Evolutionary conservation across 2,888 invertebrate genomes (phyloP).

Genomic region (Tipula helvola): DNA sequence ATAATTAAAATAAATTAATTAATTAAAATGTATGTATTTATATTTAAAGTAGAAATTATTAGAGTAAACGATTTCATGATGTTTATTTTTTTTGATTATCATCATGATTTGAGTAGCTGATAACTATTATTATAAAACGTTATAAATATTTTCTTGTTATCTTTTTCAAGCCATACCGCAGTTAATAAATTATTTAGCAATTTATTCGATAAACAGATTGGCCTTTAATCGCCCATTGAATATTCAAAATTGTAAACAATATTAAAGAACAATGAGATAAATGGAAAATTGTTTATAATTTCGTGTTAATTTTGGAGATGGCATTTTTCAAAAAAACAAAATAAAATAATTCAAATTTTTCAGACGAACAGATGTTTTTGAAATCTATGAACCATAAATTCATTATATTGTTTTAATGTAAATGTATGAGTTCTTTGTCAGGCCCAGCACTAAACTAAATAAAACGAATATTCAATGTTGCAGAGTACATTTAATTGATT

Average conservation of each 20-base stretch:
- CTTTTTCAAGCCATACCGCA: not conserved
- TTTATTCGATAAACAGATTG: not conserved
- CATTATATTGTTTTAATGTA: not conserved
- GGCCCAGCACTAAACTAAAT: not conserved
- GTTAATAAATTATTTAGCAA: not conserved
- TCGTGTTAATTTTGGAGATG: not conserved
- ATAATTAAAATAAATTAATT: not conserved
- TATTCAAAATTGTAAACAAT: not conserved
- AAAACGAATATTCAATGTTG: too few species aligned
- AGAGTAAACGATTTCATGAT: not conserved
- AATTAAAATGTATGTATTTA: not conserved
- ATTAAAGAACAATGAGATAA: not conserved
- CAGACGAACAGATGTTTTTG: not conserved
- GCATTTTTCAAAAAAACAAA: not conserved
- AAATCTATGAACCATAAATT: not conserved
- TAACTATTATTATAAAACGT: not conserved
- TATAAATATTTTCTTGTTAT: not conserved
- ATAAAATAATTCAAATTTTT: not conserved
- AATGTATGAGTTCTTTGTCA: not conserved
- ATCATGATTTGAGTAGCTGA: not conserved
- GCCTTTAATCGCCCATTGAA: not conserved
- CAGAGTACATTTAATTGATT: too few species aligned
- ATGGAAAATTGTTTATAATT: not conserved
- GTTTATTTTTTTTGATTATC: not conserved
- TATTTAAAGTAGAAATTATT: not conserved